These are phyloP conservation scores for Heliconius nattereri DNA, from an alignment of 1,140 invertebrate species.

Conservation along the genomic window DNA sequence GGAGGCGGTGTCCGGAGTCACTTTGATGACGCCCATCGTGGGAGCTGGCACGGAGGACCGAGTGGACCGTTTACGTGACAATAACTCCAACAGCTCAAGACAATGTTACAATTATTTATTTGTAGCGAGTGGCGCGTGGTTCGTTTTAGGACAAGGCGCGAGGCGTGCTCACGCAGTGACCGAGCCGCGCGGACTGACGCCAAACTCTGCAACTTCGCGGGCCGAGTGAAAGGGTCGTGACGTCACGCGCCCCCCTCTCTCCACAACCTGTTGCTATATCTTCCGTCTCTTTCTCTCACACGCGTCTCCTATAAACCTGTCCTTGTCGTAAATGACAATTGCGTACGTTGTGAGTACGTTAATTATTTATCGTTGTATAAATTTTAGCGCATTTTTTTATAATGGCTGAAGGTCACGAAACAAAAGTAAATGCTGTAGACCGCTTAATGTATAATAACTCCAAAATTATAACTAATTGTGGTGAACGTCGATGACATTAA, in stretches of 20 bases:
- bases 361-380: constrained; percentile 31
- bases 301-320: constrained; percentile 37
- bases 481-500: not conserved
- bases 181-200: constrained; percentile 76
- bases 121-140: constrained; percentile 65
- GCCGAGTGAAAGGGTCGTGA: constrained; percentile 77
- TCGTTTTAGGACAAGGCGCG: constrained; percentile 65
- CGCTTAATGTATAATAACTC: not conserved
- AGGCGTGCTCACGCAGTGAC: constrained; percentile 73
- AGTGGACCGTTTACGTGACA: constrained; percentile 64
- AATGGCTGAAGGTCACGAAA: constrained; percentile 11
- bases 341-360: constrained; percentile 38
- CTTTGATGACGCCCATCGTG: constrained; percentile 75
- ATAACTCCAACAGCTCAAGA: constrained; percentile 39
- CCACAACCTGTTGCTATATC: constrained; percentile 72
- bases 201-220: constrained; percentile 31
- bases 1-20: constrained; percentile 67
- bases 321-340: constrained; percentile 51
- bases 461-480: not conserved
- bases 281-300: constrained; percentile 40
- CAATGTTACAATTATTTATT: constrained; percentile 43
- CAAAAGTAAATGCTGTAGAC: constrained; percentile 17
- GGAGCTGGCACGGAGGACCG: constrained; percentile 59
- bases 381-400: constrained; percentile 19
- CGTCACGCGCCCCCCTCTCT: constrained; percentile 56